Evolutionary conservation across 2,797 vertebrate species (phyloP), one percentile per base, ranked within the genome.

Genomic region (Halcyon smyrnensis): DNA sequence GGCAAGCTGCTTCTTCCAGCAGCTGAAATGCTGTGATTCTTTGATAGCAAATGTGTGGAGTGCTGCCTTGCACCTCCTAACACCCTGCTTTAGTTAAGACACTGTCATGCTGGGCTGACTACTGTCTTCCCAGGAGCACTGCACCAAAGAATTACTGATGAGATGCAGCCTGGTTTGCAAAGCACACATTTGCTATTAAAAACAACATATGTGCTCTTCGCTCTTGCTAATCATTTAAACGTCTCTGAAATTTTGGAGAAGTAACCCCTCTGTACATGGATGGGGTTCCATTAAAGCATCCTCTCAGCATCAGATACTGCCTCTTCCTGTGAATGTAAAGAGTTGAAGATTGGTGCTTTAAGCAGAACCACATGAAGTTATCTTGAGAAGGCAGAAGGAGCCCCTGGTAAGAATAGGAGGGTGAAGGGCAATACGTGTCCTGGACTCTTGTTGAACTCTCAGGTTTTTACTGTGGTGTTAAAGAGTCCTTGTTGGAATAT

Each of bases 11-110:
- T 92, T 37, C 70, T 71, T 80, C 41, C 70, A 87, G 90, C 53
- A 90, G 70, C 54, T 82, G 74, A 82, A 76, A 50, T 13, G 75
- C 45, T 95, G 93, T 23, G 71, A 70, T 90, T 87, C 90, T 88
- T 82, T 84, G 83, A 69, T 48, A 77, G 67, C 30, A 51, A 59
- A 88, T 39, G 74, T 60, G 83, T 79, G 77, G 76, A 88, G 34
- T 23, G 51, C 87, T 86, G 77, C 89, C 76, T 83, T 63, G 46
- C 65, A 70, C 73, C 76, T 90, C 41, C 5, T 79, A 84, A 92
- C 70, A 90, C 74, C 15, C 80, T 80, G 60, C 67, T 89, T 91
- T 84, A 53, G 87, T 89, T 77, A 63, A 84, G 78, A 39, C 8
- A 45, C 45, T 37, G 27, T 54, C 77, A n/a, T 65, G 70, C 93